Conservation (phyloP, 2,797 vertebrate species). For the Sebastes goodei region DNA sequence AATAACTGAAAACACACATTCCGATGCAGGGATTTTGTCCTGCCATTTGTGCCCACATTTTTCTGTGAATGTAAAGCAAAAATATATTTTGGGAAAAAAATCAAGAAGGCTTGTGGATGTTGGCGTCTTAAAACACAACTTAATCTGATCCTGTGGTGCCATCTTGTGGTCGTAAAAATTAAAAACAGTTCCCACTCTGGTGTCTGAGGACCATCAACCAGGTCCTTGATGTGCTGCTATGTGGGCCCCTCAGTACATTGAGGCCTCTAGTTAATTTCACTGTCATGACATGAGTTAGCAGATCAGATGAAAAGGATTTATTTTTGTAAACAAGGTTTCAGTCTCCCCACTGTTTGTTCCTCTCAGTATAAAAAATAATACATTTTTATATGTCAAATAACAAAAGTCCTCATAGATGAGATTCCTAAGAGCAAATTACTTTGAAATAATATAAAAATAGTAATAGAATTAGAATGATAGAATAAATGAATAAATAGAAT, state of each 20-base stretch:
- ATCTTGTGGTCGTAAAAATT: constrained; percentile 64
- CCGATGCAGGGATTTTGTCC: neutral
- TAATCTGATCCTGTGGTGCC: constrained; percentile 70
- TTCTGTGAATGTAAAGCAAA: neutral
- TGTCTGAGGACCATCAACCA: neutral
- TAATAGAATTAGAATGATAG: too few relatives aligned
- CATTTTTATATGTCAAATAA: neutral
- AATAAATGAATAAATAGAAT: neutral
- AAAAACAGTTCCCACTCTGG: neutral
- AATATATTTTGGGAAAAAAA: neutral
- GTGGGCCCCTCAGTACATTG: neutral
- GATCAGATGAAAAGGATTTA: neutral
- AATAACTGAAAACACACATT: neutral
- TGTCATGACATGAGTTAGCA: neutral
- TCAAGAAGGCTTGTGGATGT: neutral
- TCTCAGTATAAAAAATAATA: neutral
- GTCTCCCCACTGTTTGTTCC: neutral
- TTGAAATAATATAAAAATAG: neutral
- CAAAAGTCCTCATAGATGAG: neutral
- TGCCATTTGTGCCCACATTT: neutral
- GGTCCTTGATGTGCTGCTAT: neutral
- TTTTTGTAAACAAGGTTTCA: neutral
- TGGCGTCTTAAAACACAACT: neutral
- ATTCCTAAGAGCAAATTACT: neutral
- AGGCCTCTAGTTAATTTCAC: neutral